Conservation (phyloP, 2,113 vertebrate genomes). For the Prionailurus bengalensis region DNA sequence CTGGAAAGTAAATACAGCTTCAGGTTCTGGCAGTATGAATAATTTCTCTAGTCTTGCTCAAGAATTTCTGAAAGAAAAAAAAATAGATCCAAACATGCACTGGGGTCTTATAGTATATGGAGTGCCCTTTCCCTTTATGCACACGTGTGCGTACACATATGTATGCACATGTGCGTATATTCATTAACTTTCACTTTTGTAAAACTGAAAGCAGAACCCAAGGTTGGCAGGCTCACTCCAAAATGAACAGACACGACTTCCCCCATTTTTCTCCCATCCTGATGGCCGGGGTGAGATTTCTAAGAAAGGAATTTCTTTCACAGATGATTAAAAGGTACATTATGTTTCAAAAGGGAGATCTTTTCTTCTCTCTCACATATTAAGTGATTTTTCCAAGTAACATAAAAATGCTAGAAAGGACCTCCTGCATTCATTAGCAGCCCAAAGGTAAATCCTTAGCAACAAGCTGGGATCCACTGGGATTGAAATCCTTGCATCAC, state of each 20-base stretch:
- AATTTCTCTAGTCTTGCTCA: neutral
- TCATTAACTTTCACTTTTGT: neutral
- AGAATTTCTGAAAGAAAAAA: neutral
- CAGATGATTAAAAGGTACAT: neutral
- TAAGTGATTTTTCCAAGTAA: constrained; percentile 43
- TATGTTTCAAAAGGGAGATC: constrained; percentile 46
- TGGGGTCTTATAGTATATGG: neutral
- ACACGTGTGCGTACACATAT: neutral
- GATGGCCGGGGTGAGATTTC: neutral
- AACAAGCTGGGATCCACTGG: neutral
- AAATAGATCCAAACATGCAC: neutral
- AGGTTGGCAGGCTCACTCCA: neutral
- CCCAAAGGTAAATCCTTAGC: constrained; percentile 62
- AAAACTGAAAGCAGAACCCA: constrained; percentile 8
- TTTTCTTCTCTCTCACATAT: constrained; percentile 6
- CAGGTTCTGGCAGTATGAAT: neutral
- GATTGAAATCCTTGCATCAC: neutral
- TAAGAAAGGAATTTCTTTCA: constrained; percentile 48
- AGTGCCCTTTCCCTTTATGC: neutral
- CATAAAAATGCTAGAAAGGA: constrained; percentile 54
- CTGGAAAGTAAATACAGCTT: neutral
- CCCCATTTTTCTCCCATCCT: neutral
- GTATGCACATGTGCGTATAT: neutral
- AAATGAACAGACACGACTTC: neutral
- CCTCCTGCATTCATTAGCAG: constrained; percentile 62